Base-by-base conservation (phyloP, 2,888 invertebrate genomes). In the Cheilosia variabilis region DNA sequence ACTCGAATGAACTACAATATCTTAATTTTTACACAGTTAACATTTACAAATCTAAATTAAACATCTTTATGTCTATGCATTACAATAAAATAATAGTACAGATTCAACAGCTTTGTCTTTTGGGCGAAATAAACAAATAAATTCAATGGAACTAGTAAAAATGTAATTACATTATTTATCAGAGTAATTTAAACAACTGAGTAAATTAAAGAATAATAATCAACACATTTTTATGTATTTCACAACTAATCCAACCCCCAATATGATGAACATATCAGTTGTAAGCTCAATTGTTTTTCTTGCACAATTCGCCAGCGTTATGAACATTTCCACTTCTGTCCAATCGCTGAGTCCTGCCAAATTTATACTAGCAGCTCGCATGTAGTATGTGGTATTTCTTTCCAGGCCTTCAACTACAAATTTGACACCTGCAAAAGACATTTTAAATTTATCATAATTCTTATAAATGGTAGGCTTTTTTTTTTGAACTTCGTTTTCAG, bases 361-460 rank as follows among this genome's bases (percentile, higher is more conserved):
- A 89, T 94, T 94, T 63, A 91, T 91, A 1, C 93, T 93, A 50
- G 94, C 94, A 1, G 93, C 94, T 41, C 93, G 91, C 87, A 94
- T 91, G 76, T 93, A 92, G 89, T 94, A 94, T 45, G 93, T 93
- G 7, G 94, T 94, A 87, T 93, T 92, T 17, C 91, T 90, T 47
- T 91, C 88, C 13, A 94, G 90, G 65, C 93, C 90, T 0, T 91
- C 89, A 31, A 94, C 89, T 1, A 92, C 89, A 88, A 93, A 94
- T 27, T 92, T 92, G 53, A 92, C 92, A 69, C 93, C 94, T 94
- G 90, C 41, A 73, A 47, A 4, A 47, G 22, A 13, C 17, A 17
- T 13, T 52, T 3, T 2, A 15, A 17, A 45, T 45, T 45, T 45
- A 17, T 43, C 19, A 37, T 37, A 13, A 37, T 34, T 34, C 4